Base-by-base conservation (phyloP, 2,113 vertebrate species). In the Zapornia atra region DNA sequence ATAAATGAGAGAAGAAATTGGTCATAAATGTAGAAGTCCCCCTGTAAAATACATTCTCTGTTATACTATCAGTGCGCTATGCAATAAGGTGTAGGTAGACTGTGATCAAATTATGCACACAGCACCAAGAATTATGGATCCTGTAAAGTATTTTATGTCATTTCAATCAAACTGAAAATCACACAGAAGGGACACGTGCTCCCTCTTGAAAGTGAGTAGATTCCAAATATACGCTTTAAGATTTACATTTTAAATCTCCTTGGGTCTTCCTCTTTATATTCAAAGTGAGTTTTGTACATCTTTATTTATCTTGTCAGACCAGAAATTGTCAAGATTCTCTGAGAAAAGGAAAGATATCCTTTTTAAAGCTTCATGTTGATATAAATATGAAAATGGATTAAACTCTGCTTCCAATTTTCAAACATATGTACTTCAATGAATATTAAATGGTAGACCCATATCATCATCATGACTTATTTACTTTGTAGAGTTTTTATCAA, bases 351-450 rank as follows among this genome's bases (percentile, higher is more conserved):
- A 96, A 96, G 91, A 91, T 92, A 97, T 75, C 94, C 88, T 95
- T 97, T 98, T 97, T 96, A 98, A 98, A 98, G 97, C 98, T 98
- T 98, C 98, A 98, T 99, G 98, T 98, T 98, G 98, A 98, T 99
- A 98, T 98, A 99, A 98, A 98, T 98, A 99, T 98, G 98, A 98
- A 98, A 98, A 99, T 98, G 95, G 98, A 98, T 98, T 98, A 98
- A 97, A 98, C 97, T 96, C 97, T 97, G 96, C 98, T 97, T 98
- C 98, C 98, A 98, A 98, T 98, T 98, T 98, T 97, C 94, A 96
- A 98, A 98, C 97, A 97, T 95, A 97, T 98, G 98, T 98, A 98
- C 97, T 98, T 98, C 97, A 97, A 98, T 98, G 98, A 98, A 98
- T 98, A 98, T 98, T 98, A 98, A 98, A 98, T 98, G 97, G 96